Evolutionary conservation across 2,797 vertebrate species (phyloP).

Genomic region (Sarcophilus harrisii): DNA sequence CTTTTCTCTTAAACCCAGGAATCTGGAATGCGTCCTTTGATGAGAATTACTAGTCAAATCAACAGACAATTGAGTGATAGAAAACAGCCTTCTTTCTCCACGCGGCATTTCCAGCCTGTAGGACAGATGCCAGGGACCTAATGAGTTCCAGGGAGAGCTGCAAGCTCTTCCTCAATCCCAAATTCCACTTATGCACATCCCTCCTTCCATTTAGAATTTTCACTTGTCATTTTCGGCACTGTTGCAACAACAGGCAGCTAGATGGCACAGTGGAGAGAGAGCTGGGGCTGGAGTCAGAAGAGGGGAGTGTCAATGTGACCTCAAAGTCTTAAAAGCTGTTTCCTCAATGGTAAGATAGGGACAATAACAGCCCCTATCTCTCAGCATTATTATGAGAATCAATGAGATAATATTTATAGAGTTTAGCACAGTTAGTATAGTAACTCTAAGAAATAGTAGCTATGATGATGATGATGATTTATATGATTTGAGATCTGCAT

Average conservation of each 20-base stretch:
- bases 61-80: conserved; percentile 42
- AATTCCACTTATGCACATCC: too few relatives aligned
- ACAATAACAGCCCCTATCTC: not conserved
- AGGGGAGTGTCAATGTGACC: not conserved
- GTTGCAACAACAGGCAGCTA: not conserved
- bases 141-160: conserved; percentile 60
- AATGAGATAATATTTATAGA: not conserved
- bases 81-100: conserved; percentile 40
- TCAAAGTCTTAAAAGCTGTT: not conserved
- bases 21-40: conserved; percentile 58
- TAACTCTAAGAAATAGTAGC: not conserved
- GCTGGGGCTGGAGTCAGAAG: not conserved
- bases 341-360: not conserved
- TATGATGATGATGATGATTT: too few relatives aligned
- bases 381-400: not conserved
- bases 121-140: conserved; percentile 37
- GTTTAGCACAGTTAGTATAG: not conserved
- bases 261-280: not conserved
- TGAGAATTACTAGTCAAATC: conserved; percentile 24
- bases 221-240: not conserved
- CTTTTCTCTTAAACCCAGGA: conserved; percentile 33
- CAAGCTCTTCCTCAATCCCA: not conserved
- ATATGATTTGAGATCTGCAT: too few relatives aligned
- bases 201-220: not conserved
- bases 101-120: not conserved